phyloP scores from a whole-genome alignment of 2,888 invertebrate genomes.

The Andrena chrysosceles region DNA sequence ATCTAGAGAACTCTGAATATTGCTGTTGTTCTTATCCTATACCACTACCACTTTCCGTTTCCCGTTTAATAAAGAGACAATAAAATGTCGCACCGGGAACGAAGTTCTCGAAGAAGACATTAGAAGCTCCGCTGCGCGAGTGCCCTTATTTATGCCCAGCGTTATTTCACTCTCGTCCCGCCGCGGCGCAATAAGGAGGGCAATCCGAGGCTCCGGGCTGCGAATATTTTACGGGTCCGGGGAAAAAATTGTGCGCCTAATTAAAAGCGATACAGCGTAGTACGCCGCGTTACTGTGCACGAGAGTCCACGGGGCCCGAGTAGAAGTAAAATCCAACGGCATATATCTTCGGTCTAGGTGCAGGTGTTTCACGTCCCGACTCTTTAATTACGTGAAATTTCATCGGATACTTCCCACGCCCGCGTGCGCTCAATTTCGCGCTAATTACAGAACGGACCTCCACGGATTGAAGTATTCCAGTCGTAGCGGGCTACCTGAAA shows the following conservation, averaged over 20 bases:
- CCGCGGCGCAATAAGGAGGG: conserved; percentile 10
- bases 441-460: conserved; percentile 40
- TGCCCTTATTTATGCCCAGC: conserved; percentile 34
- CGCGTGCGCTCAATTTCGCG: conserved; percentile 13
- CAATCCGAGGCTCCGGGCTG: neutral
- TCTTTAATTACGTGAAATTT: conserved; percentile 36
- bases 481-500: neutral
- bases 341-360: conserved; percentile 14
- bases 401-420: neutral
- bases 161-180: conserved; percentile 30
- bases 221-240: neutral
- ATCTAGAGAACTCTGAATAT: too few relatives aligned
- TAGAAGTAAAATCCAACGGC: conserved; percentile 5
- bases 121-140: neutral
- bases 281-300: conserved; percentile 6
- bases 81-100: too few relatives aligned
- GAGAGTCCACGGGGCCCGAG: neutral
- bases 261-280: conserved; percentile 38
- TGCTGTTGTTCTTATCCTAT: too few relatives aligned
- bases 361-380: conserved; percentile 24
- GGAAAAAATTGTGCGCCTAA: conserved; percentile 27
- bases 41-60: neutral
- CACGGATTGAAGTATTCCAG: conserved; percentile 5
- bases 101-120: neutral
- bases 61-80: conserved; percentile 19